Conservation (phyloP, 2,113 vertebrate genomes). For the Aepyceros melampus region DNA sequence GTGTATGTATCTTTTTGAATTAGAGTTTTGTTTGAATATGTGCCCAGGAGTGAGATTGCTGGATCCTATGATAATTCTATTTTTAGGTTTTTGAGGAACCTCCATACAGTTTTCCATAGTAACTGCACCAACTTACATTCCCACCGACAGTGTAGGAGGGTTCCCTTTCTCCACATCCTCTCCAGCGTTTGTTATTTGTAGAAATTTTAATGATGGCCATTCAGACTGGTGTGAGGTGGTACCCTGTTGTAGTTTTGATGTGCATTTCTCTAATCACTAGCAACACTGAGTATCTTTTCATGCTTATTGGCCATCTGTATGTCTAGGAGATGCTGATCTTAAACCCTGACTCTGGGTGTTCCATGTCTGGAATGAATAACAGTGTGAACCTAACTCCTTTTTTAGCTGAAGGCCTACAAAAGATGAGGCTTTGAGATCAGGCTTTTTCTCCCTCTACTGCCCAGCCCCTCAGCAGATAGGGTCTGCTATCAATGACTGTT, state of each 20-base stretch:
- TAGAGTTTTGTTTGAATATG: background rate
- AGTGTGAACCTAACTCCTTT: background rate
- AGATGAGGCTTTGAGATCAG: background rate
- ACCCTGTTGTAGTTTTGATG: background rate
- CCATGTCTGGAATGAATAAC: background rate
- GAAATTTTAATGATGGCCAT: background rate
- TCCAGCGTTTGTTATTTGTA: background rate
- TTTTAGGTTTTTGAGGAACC: background rate
- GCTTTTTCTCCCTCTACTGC: accelerated
- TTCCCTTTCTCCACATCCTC: background rate
- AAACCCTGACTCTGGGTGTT: background rate
- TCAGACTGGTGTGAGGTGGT: background rate
- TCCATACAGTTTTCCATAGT: background rate
- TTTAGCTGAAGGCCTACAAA: accelerated
- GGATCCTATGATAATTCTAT: background rate
- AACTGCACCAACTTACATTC: background rate
- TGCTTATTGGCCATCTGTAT: background rate
- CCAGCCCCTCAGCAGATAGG: too few relatives aligned
- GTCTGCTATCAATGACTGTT: accelerated
- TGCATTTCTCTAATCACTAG: background rate
- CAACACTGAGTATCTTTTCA: background rate
- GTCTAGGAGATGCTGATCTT: background rate
- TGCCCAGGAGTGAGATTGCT: background rate
- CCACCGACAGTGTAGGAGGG: background rate
- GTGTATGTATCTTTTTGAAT: background rate